Evolutionary conservation across 2,113 vertebrate species (phyloP), one percentile per base, ranked within the genome.

Genomic region (Phyllostomus hastatus): DNA sequence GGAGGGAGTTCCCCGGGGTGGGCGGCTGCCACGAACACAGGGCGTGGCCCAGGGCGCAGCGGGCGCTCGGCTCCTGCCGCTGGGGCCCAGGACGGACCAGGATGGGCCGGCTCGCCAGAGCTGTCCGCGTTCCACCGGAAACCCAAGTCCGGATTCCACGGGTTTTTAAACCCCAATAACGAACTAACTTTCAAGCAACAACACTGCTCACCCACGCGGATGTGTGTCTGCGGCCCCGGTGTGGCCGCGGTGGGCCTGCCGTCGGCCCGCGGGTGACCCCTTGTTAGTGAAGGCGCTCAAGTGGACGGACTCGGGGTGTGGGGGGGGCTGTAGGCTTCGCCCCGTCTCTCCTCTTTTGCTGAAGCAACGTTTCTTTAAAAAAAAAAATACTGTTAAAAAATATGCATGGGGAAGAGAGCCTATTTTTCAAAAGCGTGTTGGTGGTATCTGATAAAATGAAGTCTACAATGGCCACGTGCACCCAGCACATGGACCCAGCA

Each of bases 281-380:
- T 31, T 8, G 9, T 26, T 12, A 2, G 14, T 67, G 16, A 76
- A 43, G 20, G 91, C 33, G 10, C 33, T 78, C 52, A 10, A 35
- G 17, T 0, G 26, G 2, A 0, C 12, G 2, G 2, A 35, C 17
- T 1, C 0, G 3, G 0, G 11, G n/a, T n/a, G n/a, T n/a, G 2
- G 19, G 24, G 10, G 19, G 67, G 67, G n/a, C 31, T 28, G 10
- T 1, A 14, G 33, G 8, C 22, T 41, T 43, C 46, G 6, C 12
- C 4, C 1, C 22, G 75, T 19, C 19, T 66, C 38, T 22, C 1
- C 73, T 24, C 16, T 73, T 83, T 33, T 3, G 19, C 33, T 4
- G 17, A 85, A 93, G 17, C 41, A 35, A 64, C 73, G 14, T 64
- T 89, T 50, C 31, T 66, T 79, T 83, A 61, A 78, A 70, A 76